Conservation (phyloP, 2,888 invertebrate species). For the Acronicta aceris region DNA sequence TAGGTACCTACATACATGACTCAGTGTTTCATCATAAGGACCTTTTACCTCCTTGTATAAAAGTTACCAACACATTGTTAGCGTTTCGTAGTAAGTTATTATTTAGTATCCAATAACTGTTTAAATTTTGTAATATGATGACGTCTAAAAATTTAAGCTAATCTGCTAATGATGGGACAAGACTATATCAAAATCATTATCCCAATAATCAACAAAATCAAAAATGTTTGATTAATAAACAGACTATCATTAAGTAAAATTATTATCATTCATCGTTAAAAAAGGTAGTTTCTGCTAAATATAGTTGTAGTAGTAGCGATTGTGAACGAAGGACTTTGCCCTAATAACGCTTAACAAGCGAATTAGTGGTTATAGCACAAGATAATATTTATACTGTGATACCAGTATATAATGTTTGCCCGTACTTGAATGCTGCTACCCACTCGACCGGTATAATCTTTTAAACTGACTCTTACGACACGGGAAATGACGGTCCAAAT, state of each 20-base stretch:
- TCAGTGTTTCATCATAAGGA: constrained; percentile 49
- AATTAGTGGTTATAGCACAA: constrained; percentile 24
- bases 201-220: too few relatives aligned
- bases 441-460: constrained; percentile 40
- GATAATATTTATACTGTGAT: too few relatives aligned
- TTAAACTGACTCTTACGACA: constrained; percentile 28
- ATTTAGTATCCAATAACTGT: not conserved
- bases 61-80: constrained; percentile 18
- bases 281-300: not conserved
- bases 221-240: too few relatives aligned
- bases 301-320: not conserved
- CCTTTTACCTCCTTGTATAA: constrained; percentile 29
- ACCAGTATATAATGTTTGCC: constrained; percentile 22
- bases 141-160: not conserved
- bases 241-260: too few relatives aligned
- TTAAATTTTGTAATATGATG: not conserved
- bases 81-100: not conserved
- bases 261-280: not conserved
- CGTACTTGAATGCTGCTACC: constrained; percentile 25
- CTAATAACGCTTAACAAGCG: constrained; percentile 27
- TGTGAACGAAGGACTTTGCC: constrained; percentile 1
- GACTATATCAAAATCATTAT: too few relatives aligned
- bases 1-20: constrained; percentile 53
- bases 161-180: not conserved
- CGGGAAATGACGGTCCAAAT: constrained; percentile 40